A percentile compares a stretch with the other conserved stretches of the same genome.
Conservation (phyloP, 2,888 invertebrate species). For the Pasiphila rectangulata region DNA sequence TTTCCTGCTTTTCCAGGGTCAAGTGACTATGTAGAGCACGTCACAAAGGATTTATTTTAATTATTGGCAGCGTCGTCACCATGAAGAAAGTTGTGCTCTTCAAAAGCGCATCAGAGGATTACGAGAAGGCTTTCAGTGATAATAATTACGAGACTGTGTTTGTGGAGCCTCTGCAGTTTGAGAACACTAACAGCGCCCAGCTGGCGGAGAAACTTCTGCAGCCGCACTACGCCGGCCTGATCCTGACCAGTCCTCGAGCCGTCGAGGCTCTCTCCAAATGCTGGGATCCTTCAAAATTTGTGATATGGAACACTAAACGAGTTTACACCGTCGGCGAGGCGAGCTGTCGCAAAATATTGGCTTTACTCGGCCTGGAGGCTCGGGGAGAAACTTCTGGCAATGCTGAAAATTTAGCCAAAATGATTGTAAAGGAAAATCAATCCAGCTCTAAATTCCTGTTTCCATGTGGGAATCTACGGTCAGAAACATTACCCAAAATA, state of each 20-base stretch:
- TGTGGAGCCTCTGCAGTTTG: slow-evolving; percentile 67
- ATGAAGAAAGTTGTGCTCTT: slow-evolving; percentile 71
- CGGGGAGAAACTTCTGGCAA: slow-evolving; percentile 56
- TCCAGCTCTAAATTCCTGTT: slow-evolving; percentile 56
- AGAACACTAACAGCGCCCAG: slow-evolving; percentile 42
- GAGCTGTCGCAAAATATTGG: slow-evolving; percentile 52
- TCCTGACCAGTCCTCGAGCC: slow-evolving; percentile 66
- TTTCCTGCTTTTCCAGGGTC: slow-evolving; percentile 60
- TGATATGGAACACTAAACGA: slow-evolving; percentile 55
- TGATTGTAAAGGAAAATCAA: slow-evolving; percentile 53
- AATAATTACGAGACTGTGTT: slow-evolving; percentile 57
- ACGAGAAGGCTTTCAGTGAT: slow-evolving; percentile 55
- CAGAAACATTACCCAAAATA: slow-evolving; percentile 55
- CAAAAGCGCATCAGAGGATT: slow-evolving; percentile 67
- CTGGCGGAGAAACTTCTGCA: slow-evolving; percentile 47
- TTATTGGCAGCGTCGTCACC: no score
- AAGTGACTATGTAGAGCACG: slow-evolving; percentile 26
- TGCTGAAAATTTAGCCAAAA: slow-evolving; percentile 59
- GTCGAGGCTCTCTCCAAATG: slow-evolving; percentile 60
- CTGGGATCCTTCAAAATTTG: slow-evolving; percentile 64
- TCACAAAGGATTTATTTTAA: slow-evolving; percentile 21
- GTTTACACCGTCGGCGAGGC: slow-evolving; percentile 65
- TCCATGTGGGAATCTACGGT: slow-evolving; percentile 66
- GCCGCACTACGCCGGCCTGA: slow-evolving; percentile 52
- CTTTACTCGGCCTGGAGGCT: slow-evolving; percentile 59